These are phyloP conservation scores for Meteorus colon DNA, from an alignment of 2,888 invertebrate genomes.

Conservation along the genomic window DNA sequence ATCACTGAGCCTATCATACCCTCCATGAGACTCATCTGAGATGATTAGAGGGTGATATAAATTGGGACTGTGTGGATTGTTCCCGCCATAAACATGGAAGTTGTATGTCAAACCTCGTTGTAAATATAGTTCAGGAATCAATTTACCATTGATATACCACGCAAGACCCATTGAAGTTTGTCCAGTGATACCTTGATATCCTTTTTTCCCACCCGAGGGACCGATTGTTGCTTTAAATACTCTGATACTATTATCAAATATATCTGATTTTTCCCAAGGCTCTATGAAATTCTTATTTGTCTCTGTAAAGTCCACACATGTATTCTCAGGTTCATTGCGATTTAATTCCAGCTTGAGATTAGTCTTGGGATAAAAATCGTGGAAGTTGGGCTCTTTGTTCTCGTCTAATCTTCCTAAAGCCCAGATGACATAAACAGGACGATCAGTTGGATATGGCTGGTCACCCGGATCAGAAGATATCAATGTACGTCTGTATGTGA, in stretches of 20 bases:
- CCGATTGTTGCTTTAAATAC: slow-evolving; percentile 89
- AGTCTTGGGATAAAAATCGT: slow-evolving; percentile 84
- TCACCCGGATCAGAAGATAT: slow-evolving; percentile 87
- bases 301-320: slow-evolving; percentile 85
- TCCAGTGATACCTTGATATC: slow-evolving; percentile 84
- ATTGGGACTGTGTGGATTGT: slow-evolving; percentile 89
- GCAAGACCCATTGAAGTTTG: slow-evolving; percentile 83
- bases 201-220: slow-evolving; percentile 86
- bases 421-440: slow-evolving; percentile 83
- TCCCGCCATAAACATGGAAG: slow-evolving; percentile 88
- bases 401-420: slow-evolving; percentile 87
- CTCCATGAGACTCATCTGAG: slow-evolving; percentile 89
- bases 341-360: slow-evolving; percentile 81
- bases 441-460: slow-evolving; percentile 80
- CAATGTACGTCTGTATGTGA: slow-evolving; percentile 85
- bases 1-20: slow-evolving; percentile 83
- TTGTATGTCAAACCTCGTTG: slow-evolving; percentile 89
- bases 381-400: slow-evolving; percentile 87
- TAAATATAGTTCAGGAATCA: slow-evolving; percentile 91
- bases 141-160: slow-evolving; percentile 94
- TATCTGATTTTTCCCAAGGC: slow-evolving; percentile 75
- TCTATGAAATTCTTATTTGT: slow-evolving; percentile 65
- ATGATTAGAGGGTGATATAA: slow-evolving; percentile 93
- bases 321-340: slow-evolving; percentile 79
- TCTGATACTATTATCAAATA: slow-evolving; percentile 79